phyloP scores from a whole-genome alignment of 2,888 invertebrate species.

The Silvanus unidentatus region DNA sequence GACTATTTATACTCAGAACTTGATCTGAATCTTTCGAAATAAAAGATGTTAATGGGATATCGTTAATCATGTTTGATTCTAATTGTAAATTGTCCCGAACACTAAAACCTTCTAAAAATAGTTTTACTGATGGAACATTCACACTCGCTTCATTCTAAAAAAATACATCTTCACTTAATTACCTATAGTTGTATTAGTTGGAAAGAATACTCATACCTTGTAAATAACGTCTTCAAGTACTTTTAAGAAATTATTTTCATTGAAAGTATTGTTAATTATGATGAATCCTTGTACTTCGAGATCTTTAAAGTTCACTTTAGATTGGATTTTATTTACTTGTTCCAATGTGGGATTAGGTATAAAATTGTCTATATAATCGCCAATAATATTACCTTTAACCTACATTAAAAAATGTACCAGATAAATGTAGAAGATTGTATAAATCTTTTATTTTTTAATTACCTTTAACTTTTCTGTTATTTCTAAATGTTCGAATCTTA shows the following conservation, averaged over 20 bases:
- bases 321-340: slow-evolving; percentile 42
- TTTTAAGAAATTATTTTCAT: slow-evolving; percentile 40
- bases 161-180: slow-evolving; percentile 2
- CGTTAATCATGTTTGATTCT: slow-evolving; percentile 44
- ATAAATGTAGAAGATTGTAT: background rate
- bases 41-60: slow-evolving; percentile 45
- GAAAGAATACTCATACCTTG: slow-evolving; percentile 27
- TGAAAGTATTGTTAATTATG: slow-evolving; percentile 43
- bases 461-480: slow-evolving; percentile 50
- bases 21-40: slow-evolving; percentile 50
- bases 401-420: slow-evolving; percentile 27
- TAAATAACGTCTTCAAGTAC: slow-evolving; percentile 49
- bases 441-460: slow-evolving; percentile 9
- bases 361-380: slow-evolving; percentile 43
- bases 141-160: slow-evolving; percentile 35
- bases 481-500: slow-evolving; percentile 51
- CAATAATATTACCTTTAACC: slow-evolving; percentile 49
- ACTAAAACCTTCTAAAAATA: slow-evolving; percentile 42
- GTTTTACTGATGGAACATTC: slow-evolving; percentile 47
- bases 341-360: slow-evolving; percentile 47
- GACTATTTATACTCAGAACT: slow-evolving; percentile 39
- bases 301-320: slow-evolving; percentile 47
- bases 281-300: slow-evolving; percentile 51
- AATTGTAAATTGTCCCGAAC: slow-evolving; percentile 44
- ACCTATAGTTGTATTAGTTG: background rate